phyloP scores from a whole-genome alignment of 2,888 invertebrate genomes.

The Anodontia alba region DNA sequence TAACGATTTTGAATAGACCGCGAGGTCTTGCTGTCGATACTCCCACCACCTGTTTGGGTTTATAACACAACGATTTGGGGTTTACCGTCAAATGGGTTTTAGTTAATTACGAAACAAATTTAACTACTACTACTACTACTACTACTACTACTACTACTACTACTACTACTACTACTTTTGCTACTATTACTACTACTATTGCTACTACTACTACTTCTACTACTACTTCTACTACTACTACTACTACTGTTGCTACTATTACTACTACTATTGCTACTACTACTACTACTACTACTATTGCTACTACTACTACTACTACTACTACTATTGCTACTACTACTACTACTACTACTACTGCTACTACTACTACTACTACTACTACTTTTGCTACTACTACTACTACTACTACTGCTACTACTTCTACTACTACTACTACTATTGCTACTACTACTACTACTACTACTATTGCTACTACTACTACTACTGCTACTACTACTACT shows the following conservation, averaged over 20 bases:
- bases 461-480: constrained; percentile 17
- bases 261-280: background rate
- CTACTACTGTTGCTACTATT: background rate
- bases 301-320: constrained; percentile 21
- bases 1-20: background rate
- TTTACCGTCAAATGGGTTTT: no score
- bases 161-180: constrained; percentile 13
- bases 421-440: constrained; percentile 4
- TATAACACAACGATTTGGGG: no score
- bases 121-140: constrained; percentile 10
- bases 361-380: constrained; percentile 6
- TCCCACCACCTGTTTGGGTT: background rate
- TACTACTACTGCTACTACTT: background rate
- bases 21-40: background rate
- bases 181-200: no score
- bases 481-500: constrained; percentile 13
- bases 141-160: constrained; percentile 9
- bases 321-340: constrained; percentile 10
- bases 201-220: no score
- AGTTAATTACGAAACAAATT: no score
- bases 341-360: constrained; percentile 12
- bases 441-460: background rate
- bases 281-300: constrained; percentile 19
- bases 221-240: constrained; percentile 2
- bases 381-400: no score